Conservation (phyloP, 2,113 vertebrate species). For the Elephantulus edwardii region DNA sequence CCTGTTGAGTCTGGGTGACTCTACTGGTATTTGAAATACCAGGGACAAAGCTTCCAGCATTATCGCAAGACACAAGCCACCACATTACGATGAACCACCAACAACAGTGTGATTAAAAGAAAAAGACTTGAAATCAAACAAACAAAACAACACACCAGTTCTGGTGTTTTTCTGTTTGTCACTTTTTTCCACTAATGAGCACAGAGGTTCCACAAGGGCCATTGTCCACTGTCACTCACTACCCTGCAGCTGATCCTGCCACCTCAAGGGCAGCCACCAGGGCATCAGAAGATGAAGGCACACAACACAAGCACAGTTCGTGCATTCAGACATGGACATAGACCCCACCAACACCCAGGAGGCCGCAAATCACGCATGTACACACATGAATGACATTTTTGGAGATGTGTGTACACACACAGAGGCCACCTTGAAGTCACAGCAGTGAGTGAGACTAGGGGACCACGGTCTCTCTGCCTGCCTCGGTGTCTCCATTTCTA, state of each 20-base stretch:
- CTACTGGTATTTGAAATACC: no score
- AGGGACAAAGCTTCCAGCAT: neutral
- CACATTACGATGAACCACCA: neutral
- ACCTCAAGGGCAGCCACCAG: neutral
- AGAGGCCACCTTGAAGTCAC: neutral
- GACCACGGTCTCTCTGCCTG: neutral
- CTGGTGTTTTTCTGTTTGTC: neutral
- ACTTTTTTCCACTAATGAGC: neutral
- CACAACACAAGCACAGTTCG: fast-evolving
- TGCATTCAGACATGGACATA: neutral
- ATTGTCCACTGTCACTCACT: neutral
- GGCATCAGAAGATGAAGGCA: neutral
- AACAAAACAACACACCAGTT: neutral
- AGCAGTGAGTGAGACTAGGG: neutral
- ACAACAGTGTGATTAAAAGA: neutral
- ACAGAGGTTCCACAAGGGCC: neutral
- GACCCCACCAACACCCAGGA: neutral
- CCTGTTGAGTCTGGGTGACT: no score
- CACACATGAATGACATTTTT: fast-evolving
- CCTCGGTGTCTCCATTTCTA: neutral
- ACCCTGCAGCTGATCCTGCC: neutral
- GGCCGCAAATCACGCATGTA: neutral
- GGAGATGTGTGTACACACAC: fast-evolving
- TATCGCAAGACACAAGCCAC: neutral
- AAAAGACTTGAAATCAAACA: no score